Percentiles rank a stretch among this genome's conserved stretches.
These are phyloP conservation scores for Passer montanus DNA, from an alignment of 2,113 vertebrate species.

Conservation along the genomic window DNA sequence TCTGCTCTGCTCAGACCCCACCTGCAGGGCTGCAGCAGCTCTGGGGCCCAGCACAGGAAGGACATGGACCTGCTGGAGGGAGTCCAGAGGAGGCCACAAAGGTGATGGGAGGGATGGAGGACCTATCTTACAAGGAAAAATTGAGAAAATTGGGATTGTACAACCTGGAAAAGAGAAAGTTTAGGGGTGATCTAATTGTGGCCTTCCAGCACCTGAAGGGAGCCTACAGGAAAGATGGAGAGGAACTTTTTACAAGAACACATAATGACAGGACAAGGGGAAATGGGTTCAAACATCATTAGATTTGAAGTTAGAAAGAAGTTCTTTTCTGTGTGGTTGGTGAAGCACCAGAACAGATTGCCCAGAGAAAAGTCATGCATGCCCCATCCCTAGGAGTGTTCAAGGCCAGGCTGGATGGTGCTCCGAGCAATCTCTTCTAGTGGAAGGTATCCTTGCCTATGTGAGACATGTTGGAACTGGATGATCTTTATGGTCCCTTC, in stretches of 20 bases:
- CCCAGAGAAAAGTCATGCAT: not conserved
- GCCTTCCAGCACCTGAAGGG: not conserved
- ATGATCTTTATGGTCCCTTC: not conserved
- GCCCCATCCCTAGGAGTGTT: too few relatives aligned
- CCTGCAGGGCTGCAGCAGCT: not conserved
- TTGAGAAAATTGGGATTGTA: not conserved
- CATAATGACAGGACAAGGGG: not conserved
- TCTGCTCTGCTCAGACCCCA: not conserved
- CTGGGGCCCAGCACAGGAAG: not conserved
- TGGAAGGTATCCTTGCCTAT: not conserved
- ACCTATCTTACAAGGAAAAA: not conserved
- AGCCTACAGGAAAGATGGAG: not conserved
- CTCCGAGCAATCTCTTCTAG: not conserved
- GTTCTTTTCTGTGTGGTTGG: not conserved
- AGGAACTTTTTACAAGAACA: not conserved
- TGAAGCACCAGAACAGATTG: not conserved
- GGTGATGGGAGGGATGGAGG: not conserved
- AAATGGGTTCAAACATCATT: not conserved
- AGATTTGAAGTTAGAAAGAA: not conserved
- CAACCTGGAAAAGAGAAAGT: not conserved
- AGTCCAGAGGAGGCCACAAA: not conserved
- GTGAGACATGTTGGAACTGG: not conserved
- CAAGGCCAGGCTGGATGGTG: fast-evolving
- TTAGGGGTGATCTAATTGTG: not conserved
- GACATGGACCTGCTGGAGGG: not conserved